Base-by-base conservation (phyloP, 2,888 invertebrate species). In the Oscheius sp. region DNA sequence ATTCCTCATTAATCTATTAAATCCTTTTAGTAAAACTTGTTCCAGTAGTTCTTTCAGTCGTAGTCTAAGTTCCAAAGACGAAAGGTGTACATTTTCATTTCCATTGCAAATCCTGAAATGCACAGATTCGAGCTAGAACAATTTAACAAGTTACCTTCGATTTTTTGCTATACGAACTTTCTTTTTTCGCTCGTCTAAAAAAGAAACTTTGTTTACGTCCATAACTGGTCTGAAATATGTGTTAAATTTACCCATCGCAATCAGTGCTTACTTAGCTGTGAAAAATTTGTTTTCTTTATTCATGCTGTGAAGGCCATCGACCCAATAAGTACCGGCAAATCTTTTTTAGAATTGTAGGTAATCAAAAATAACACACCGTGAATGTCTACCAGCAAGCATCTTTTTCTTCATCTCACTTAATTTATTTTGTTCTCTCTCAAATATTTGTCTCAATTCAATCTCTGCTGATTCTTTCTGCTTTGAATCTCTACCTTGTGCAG, bases 1-100 rank as follows among this genome's bases (percentile, higher is more conserved):
- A 89, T 93, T 92, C 86, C 92, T 92, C 94, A 98, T 96, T 71
- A 98, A 91, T 23, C 93, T 92, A 89, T 98, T 98, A 91, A 96
- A 99, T 69, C 94, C 93, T 64, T 93, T 94, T 88, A 94, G 93
- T 76, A 98, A 90, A 89, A 98, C 94, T 90, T 96, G 94, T 77
- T 93, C 92, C 90, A 96, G 96, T 90, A 97, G 97, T 87, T 96
- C 95, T 90, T 95, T 95, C 75, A 96, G 91, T 89, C 95, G 94
- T 81, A 96, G 91, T 83, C 96, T 89, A 66, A 97, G 93, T 84
- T 94, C 93, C 88, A 95, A 93, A 13, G 95, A 94, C 69, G 97
- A 96, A 78, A 93, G 91, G 29, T 95, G 92, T 78, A 93, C 93
- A 69, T 91, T 89, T 79, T 90, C 90, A 2, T 90, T 90, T 61